These are phyloP conservation scores for Sclerodermus sp. DNA, from an alignment of 2,888 invertebrate genomes.

Conservation along the genomic window DNA sequence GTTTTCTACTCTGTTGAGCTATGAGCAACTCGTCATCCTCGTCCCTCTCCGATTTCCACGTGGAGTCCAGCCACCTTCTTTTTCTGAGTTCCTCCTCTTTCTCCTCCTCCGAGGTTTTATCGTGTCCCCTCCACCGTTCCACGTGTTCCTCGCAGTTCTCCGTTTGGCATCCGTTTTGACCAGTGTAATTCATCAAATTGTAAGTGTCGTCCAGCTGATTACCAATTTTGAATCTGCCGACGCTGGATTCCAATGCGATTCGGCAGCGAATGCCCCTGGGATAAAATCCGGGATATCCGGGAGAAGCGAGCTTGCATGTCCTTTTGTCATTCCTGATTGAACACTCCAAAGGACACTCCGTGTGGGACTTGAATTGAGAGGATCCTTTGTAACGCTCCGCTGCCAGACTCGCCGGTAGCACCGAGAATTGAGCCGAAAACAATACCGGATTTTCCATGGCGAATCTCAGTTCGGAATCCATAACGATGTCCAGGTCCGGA, in stretches of 20 bases:
- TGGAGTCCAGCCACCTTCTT: too few relatives aligned
- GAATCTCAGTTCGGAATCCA: constrained; percentile 42
- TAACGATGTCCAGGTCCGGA: constrained; percentile 40
- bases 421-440: constrained; percentile 46
- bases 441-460: constrained; percentile 46
- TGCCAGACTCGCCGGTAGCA: constrained; percentile 36
- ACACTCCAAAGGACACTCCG: constrained; percentile 44
- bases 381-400: constrained; percentile 39
- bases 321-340: constrained; percentile 40
- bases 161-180: constrained; percentile 39
- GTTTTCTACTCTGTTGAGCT: background rate
- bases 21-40: constrained; percentile 6
- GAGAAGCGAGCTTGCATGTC: constrained; percentile 37
- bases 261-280: constrained; percentile 43
- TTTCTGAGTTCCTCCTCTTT: too few relatives aligned
- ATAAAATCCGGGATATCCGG: constrained; percentile 45
- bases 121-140: constrained; percentile 43
- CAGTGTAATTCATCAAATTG: constrained; percentile 46
- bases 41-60: constrained; percentile 8
- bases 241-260: constrained; percentile 37
- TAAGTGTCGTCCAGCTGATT: constrained; percentile 40
- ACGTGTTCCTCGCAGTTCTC: constrained; percentile 44
- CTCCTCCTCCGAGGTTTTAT: constrained; percentile 11
- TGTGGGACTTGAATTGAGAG: constrained; percentile 21
- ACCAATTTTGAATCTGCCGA: constrained; percentile 44